These are phyloP conservation scores for Mimachlamys varia DNA, from an alignment of 2,888 invertebrate genomes.

Conservation along the genomic window DNA sequence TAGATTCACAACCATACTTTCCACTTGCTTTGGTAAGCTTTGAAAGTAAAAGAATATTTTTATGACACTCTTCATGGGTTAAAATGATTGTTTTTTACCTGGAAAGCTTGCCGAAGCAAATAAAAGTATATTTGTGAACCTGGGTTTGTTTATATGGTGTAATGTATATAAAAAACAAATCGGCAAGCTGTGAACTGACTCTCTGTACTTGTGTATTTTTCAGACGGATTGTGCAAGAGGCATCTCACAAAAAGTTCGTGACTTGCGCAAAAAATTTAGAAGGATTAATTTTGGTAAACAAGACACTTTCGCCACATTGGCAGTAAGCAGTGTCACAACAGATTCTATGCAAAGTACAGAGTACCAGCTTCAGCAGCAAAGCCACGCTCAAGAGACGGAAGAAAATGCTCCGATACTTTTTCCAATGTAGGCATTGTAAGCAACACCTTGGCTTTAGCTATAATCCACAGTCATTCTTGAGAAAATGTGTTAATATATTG, in stretches of 20 bases:
- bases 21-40: too few species aligned
- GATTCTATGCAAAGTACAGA: background rate
- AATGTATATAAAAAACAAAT: background rate
- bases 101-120: too few species aligned
- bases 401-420: background rate
- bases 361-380: background rate
- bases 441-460: background rate
- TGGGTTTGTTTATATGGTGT: background rate
- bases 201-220: slow-evolving; percentile 8
- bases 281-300: slow-evolving; percentile 28
- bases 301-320: background rate
- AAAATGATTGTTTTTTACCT: too few species aligned
- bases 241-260: slow-evolving; percentile 25
- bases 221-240: slow-evolving; percentile 34
- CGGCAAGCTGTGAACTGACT: background rate
- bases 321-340: background rate
- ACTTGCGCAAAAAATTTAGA: slow-evolving; percentile 28
- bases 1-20: too few species aligned
- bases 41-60: too few species aligned
- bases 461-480: background rate
- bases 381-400: background rate
- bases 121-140: too few species aligned
- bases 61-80: too few species aligned
- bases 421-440: background rate
- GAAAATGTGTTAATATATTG: background rate